Evolutionary conservation across 2,113 vertebrate species (phyloP), one percentile per base, ranked within the genome.

Genomic region (Pteronura brasiliensis): DNA sequence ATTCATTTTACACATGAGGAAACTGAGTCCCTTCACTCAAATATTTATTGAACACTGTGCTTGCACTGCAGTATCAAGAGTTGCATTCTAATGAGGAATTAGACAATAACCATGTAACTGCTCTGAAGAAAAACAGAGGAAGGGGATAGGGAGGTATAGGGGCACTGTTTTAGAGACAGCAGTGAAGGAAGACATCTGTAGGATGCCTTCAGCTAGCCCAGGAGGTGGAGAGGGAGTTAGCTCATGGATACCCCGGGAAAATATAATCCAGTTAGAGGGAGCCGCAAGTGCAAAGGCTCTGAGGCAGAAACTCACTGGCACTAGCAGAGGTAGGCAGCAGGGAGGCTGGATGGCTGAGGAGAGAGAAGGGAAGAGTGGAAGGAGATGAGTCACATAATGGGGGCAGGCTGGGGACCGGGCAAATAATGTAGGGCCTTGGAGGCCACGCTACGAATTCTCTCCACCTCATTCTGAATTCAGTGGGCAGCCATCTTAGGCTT

Each of bases 1-100:
- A 81, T 93, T 97, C 69, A 92, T 97, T 98, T 95, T 96, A 96
- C 95, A 96, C 98, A 93, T 81, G 97, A 97, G 90, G 98, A 97
- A 97, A 98, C 98, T 98, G 97, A 98, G 96, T 95, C 93, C 44
- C 97, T 97, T 98, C 94, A 92, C 57, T 63, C 47, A 90, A 91
- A 93, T 95, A 97, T 96, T 97, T 97, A 97, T 81, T 91, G 94
- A 97, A 96, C 36, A 71, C 47, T 57, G 25, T 88, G 42, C 61
- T 96, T 83, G 20, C 63, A 90, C 74, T 90, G 92, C 42, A 95
- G 82, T 76, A 93, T 47, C 79, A 79, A 71, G n/a, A 83, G 47
- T 88, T 97, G 63, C 87, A 96, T 81, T 97, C 47, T 95, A 89
- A 95, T 52, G 52, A 96, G 49, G 25, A 69, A 92, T 49, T 80